phyloP scores from a whole-genome alignment of 2,113 vertebrate species.

The Amphiprion percula region DNA sequence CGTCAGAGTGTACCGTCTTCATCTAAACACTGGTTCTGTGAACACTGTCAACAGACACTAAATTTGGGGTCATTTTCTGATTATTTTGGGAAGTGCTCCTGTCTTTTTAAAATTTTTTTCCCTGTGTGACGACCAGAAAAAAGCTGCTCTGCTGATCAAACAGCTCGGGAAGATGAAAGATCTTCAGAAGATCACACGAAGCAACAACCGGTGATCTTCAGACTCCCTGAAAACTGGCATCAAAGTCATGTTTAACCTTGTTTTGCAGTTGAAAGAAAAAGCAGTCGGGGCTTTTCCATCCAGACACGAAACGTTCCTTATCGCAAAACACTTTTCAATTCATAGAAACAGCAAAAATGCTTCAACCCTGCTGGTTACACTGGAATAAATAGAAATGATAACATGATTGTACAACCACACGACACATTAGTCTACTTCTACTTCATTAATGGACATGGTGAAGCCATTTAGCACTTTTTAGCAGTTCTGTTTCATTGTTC shows the following conservation, averaged over 20 bases:
- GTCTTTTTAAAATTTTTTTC: not conserved
- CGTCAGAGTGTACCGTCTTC: conserved; percentile 17
- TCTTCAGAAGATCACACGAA: conserved; percentile 5
- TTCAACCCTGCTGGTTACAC: conserved; percentile 53
- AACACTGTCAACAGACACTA: conserved; percentile 3
- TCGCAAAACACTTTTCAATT: conserved; percentile 42
- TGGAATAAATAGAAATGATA: conserved; percentile 67
- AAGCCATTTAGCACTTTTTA: conserved; percentile 27
- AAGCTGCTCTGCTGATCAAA: conserved; percentile 20
- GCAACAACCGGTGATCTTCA: conserved; percentile 12
- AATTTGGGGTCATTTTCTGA: conserved; percentile 13
- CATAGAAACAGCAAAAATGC: conserved; percentile 45
- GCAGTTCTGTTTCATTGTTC: not conserved
- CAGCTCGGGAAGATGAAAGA: conserved; percentile 4
- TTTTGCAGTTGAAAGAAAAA: conserved; percentile 25
- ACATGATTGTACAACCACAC: conserved; percentile 68
- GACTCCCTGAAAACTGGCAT: conserved; percentile 7
- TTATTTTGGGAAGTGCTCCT: conserved; percentile 25
- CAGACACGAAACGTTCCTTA: conserved; percentile 12
- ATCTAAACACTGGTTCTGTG: conserved; percentile 39
- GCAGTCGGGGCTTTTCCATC: not conserved
- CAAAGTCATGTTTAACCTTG: conserved; percentile 20
- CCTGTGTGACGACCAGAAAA: not conserved
- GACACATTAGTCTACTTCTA: conserved; percentile 66
- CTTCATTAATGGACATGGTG: conserved; percentile 36